Conservation (phyloP, 2,797 vertebrate genomes). For the Thamnophis elegans region DNA sequence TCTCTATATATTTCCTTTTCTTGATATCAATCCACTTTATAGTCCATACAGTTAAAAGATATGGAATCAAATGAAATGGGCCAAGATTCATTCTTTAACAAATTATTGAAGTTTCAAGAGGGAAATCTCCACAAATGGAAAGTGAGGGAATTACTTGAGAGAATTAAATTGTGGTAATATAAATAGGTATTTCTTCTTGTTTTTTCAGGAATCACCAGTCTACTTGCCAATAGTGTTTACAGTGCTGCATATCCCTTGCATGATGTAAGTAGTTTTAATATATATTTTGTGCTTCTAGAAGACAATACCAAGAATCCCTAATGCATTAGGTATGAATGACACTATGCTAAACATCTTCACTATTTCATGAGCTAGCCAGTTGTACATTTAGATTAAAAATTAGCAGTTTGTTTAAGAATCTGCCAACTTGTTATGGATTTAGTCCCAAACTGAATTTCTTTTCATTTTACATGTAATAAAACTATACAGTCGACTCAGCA, state of each 20-base stretch:
- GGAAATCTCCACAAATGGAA: conserved; percentile 45
- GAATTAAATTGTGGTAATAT: not conserved
- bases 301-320: conserved; percentile 38
- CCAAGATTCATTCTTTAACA: conserved; percentile 57
- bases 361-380: conserved; percentile 22
- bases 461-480: accelerated
- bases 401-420: conserved; percentile 4
- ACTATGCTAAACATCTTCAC: conserved; percentile 16
- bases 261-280: conserved; percentile 83
- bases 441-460: not conserved
- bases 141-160: conserved; percentile 21
- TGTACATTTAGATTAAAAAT: not conserved
- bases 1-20: conserved; percentile 65
- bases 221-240: conserved; percentile 89
- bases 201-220: conserved; percentile 88
- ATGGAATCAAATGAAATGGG: conserved; percentile 55
- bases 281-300: conserved; percentile 4
- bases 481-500: not conserved
- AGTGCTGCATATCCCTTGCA: conserved; percentile 88
- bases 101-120: conserved; percentile 53
- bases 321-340: not conserved
- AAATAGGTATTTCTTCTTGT: conserved; percentile 58
- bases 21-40: conserved; percentile 61
- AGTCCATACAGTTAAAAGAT: conserved; percentile 53
- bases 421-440: accelerated